Percentiles rank a stretch among this genome's conserved stretches.
Evolutionary conservation across 2,113 vertebrate species (phyloP).

Genomic region (Columbina picui): DNA sequence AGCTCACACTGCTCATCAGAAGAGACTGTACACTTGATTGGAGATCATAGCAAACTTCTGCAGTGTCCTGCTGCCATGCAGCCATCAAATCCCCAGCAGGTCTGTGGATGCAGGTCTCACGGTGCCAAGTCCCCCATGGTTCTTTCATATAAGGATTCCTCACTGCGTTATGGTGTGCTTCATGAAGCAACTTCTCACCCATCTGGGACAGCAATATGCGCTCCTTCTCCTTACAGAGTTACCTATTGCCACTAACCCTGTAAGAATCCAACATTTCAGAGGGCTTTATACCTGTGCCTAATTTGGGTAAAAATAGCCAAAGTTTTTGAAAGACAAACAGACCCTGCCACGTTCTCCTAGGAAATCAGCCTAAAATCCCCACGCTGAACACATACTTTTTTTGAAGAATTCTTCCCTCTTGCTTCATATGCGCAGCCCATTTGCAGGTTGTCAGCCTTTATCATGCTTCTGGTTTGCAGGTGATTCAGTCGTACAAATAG

Average conservation of each 20-base stretch:
- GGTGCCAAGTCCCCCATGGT: background rate
- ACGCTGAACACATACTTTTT: background rate
- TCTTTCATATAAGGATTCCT: background rate
- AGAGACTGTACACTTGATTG: background rate
- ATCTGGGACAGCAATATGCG: background rate
- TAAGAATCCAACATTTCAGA: background rate
- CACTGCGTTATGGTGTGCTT: background rate
- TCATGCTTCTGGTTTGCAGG: background rate
- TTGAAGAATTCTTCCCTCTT: background rate
- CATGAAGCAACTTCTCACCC: background rate
- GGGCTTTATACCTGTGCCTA: background rate
- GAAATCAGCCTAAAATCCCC: background rate
- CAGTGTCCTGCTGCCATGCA: background rate
- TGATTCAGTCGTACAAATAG: background rate
- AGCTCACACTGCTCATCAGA: background rate
- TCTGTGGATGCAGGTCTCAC: background rate
- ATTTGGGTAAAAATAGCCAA: background rate
- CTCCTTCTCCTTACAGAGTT: background rate
- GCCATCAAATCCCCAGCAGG: background rate
- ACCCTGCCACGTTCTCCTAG: background rate
- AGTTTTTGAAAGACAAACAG: background rate
- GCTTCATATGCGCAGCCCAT: background rate
- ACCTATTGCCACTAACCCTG: background rate
- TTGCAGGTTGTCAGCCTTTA: background rate
- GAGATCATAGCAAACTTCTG: background rate